These are phyloP conservation scores for Protonibea diacanthus DNA, from an alignment of 2,797 vertebrate genomes.

Conservation along the genomic window DNA sequence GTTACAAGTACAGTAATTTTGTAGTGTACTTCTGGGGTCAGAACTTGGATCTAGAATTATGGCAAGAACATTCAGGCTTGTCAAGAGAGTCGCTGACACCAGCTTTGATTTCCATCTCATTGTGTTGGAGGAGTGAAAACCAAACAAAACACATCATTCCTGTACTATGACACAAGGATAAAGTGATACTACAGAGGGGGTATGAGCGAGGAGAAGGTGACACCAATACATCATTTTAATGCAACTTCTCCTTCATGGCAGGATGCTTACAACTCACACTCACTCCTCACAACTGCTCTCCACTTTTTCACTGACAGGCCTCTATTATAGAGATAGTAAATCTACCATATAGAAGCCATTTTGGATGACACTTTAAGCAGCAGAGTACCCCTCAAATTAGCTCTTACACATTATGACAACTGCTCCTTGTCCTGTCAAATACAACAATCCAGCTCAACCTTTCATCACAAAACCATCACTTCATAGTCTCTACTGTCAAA, in stretches of 20 bases:
- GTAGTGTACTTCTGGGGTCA: slow-evolving; percentile 16
- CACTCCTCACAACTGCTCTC: neutral
- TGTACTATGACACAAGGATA: slow-evolving; percentile 11
- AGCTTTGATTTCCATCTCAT: slow-evolving; percentile 31
- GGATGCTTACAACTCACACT: neutral
- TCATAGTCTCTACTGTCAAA: slow-evolving; percentile 29
- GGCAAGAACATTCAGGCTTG: neutral
- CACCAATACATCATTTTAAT: slow-evolving; percentile 29
- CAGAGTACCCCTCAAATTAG: neutral
- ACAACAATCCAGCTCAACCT: neutral
- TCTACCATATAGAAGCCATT: slow-evolving; percentile 7
- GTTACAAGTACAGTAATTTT: slow-evolving; percentile 20
- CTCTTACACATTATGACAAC: slow-evolving; percentile 31
- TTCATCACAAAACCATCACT: slow-evolving; percentile 20
- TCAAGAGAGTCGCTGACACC: neutral
- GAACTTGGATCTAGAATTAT: slow-evolving; percentile 29
- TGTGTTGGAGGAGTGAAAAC: slow-evolving; percentile 39
- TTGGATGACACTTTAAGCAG: slow-evolving; percentile 16
- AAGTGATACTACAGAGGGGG: slow-evolving; percentile 6
- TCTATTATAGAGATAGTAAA: neutral
- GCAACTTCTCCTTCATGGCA: neutral
- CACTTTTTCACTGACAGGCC: slow-evolving; percentile 15
- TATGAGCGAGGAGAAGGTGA: slow-evolving; percentile 6
- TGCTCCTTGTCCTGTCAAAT: slow-evolving; percentile 35
- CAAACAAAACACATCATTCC: slow-evolving; percentile 37